Conservation (phyloP, 1,140 invertebrate genomes). For the Melipona quadrifasciata region DNA sequence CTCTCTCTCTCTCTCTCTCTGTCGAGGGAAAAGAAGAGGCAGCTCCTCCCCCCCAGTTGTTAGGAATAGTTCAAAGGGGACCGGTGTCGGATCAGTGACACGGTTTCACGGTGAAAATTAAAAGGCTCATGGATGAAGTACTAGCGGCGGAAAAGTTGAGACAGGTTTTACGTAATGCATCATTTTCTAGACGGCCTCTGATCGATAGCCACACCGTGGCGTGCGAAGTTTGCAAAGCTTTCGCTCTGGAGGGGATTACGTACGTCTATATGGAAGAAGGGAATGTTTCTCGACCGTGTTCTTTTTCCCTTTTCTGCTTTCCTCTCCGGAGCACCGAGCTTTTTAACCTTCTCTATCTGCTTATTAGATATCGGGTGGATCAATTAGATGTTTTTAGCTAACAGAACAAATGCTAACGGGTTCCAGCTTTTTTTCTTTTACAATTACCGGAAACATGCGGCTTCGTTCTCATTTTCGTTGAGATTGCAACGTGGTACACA, state of each 20-base stretch:
- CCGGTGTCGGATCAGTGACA: background rate
- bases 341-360: background rate
- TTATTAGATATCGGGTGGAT: background rate
- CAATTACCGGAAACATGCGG: too few relatives aligned
- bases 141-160: background rate
- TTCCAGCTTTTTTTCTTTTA: too few relatives aligned
- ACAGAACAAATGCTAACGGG: too few relatives aligned
- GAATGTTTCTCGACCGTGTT: background rate
- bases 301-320: background rate
- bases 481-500: too few relatives aligned
- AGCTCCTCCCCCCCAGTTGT: background rate
- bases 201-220: slow-evolving; percentile 22
- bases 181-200: slow-evolving; percentile 13
- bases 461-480: too few relatives aligned
- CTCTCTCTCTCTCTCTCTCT: too few relatives aligned
- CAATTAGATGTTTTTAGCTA: too few relatives aligned
- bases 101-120: background rate
- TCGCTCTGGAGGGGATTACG: background rate
- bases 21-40: too few relatives aligned
- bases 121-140: too few relatives aligned
- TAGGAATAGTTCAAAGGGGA: background rate
- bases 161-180: slow-evolving; percentile 24
- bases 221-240: slow-evolving; percentile 4
- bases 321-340: background rate
- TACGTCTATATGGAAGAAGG: background rate